phyloP scores from a whole-genome alignment of 2,113 vertebrate genomes.

The Plestiodon gilberti region DNA sequence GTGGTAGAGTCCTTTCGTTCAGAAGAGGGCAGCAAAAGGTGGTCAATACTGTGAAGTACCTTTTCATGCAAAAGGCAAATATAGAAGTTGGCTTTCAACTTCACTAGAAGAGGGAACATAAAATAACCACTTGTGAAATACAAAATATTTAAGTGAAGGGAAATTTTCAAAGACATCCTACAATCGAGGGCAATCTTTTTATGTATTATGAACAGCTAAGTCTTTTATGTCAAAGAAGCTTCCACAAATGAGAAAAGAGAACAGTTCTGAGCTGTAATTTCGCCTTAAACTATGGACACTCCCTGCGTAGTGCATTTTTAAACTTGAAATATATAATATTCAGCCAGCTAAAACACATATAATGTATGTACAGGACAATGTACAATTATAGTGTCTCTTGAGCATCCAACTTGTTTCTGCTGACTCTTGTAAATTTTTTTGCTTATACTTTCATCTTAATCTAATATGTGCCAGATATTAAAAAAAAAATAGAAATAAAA shows the following conservation, averaged over 20 bases:
- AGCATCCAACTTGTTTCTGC: constrained; percentile 90
- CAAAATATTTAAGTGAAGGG: constrained; percentile 78
- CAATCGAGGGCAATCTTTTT: constrained; percentile 73
- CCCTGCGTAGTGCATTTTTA: constrained; percentile 95
- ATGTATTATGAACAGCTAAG: constrained; percentile 74
- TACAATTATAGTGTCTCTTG: constrained; percentile 90
- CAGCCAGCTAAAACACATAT: constrained; percentile 93
- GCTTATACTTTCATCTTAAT: constrained; percentile 91
- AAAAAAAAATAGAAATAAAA: not conserved
- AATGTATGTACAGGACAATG: constrained; percentile 94
- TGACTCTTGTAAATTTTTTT: constrained; percentile 91
- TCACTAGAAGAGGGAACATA: constrained; percentile 62
- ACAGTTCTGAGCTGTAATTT: constrained; percentile 98
- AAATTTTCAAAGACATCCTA: constrained; percentile 65
- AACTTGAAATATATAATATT: constrained; percentile 94
- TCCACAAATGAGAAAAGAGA: constrained; percentile 84
- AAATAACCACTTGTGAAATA: constrained; percentile 71
- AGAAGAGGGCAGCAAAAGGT: constrained; percentile 73
- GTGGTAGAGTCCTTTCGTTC: constrained; percentile 72
- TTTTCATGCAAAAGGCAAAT: constrained; percentile 76
- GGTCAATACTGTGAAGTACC: constrained; percentile 85
- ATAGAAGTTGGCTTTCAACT: constrained; percentile 73
- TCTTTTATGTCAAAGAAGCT: constrained; percentile 83
- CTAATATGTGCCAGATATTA: constrained; percentile 85
- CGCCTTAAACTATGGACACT: constrained; percentile 99